phyloP scores from a whole-genome alignment of 1,140 invertebrate species.

The Trichoplusia ni region DNA sequence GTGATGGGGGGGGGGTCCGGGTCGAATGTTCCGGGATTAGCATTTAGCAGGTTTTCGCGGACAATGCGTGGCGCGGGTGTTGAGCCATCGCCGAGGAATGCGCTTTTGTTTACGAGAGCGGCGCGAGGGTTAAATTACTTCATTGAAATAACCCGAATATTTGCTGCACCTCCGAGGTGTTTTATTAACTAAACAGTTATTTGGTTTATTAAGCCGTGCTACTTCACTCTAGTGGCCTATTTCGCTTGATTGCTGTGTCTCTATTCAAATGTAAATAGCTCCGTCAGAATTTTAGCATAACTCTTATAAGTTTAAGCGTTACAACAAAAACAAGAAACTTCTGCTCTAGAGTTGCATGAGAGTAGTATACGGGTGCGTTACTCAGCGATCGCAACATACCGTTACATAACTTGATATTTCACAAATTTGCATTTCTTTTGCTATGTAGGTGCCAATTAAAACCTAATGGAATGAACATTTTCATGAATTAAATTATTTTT shows the following conservation, averaged over 20 bases:
- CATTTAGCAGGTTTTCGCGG: conserved; percentile 36
- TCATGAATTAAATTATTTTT: no score
- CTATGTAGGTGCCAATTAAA: no score
- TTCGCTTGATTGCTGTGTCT: background rate
- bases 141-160: conserved; percentile 25
- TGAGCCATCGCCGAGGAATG: conserved; percentile 8
- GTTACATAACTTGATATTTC: no score
- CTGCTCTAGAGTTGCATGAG: no score
- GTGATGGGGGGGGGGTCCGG: conserved; percentile 27
- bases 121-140: conserved; percentile 26
- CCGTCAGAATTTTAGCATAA: background rate
- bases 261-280: background rate
- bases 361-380: no score
- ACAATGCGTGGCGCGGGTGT: conserved; percentile 15
- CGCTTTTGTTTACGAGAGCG: conserved; percentile 24
- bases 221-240: background rate
- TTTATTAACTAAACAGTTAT: conserved; percentile 12
- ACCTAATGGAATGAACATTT: no score
- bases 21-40: conserved; percentile 34
- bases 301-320: no score
- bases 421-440: no score
- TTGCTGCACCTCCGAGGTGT: background rate
- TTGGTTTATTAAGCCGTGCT: conserved; percentile 8
- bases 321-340: no score
- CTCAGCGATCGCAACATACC: no score